Evolutionary conservation across 2,888 invertebrate species (phyloP), one percentile per base, ranked within the genome.

Genomic region (Microctonus hyperodae): DNA sequence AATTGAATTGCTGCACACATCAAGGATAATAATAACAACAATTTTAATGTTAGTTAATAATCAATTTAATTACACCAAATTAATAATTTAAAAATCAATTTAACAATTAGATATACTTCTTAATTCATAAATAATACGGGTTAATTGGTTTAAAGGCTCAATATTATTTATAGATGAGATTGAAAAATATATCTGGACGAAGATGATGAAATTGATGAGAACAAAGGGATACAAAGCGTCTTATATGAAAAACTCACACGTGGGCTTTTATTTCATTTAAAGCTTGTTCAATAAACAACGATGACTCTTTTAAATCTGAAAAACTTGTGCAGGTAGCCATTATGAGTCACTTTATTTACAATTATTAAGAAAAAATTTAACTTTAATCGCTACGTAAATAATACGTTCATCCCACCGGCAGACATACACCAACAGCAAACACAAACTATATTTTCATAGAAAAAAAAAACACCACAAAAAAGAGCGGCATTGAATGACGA

Each of bases 161-260:
- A n/a, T n/a, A 28, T 28, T 28, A 28, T 28, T 5, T 5, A 5
- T 28, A 5, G 28, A 28, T 28, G 22, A n/a, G n/a, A n/a, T n/a
- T n/a, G n/a, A 7, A 35, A 22, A 57, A 57, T 23, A 57, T 22
- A 23, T 2, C 55, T 33, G 13, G 9, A 50, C 50, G 11, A 33
- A 3, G 35, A 61, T 23, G 33, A 33, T 11, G 31, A 51, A 61
- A 61, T 13, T 13, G 13, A 22, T 23, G 61, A 61, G 50, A 23
- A 51, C 35, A 51, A 35, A 35, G 16, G 20, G 7, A 13, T 11
- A 10, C 1, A 16, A n/a, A 3, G 55, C 28, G 31, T 55, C 55
- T 7, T 33, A 20, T n/a, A 44, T n/a, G 3, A 4, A 44, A 2
- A 20, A 60, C 65, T 66, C 53, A 66, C 65, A 61, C 55, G 33